phyloP scores from a whole-genome alignment of 2,113 vertebrate genomes.

The Sinocyclocheilus anophthalmus region DNA sequence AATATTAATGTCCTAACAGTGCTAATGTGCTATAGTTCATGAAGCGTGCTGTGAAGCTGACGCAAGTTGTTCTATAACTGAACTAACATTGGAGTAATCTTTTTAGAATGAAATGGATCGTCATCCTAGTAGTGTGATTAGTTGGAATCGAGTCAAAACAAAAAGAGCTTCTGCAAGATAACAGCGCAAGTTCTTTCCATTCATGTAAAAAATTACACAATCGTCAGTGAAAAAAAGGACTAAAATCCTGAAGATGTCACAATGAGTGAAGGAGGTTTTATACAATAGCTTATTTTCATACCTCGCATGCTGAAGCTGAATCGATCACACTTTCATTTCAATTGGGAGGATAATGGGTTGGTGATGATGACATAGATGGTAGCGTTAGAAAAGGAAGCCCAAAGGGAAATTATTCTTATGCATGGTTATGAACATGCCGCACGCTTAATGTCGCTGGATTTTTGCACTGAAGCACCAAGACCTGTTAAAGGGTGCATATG shows the following conservation, averaged over 20 bases:
- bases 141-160: too few relatives aligned
- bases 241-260: not conserved
- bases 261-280: not conserved
- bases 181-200: too few relatives aligned
- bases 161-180: too few relatives aligned
- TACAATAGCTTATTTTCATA: not conserved
- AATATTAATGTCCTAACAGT: not conserved
- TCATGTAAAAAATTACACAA: too few relatives aligned
- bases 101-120: too few relatives aligned
- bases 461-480: conserved; percentile 10
- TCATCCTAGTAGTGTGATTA: too few relatives aligned
- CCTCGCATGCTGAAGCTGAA: not conserved
- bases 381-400: not conserved
- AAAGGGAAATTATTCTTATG: not conserved
- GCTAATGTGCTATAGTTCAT: not conserved
- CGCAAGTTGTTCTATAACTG: too few relatives aligned
- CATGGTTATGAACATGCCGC: not conserved
- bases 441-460: not conserved
- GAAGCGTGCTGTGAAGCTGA: not conserved
- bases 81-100: too few relatives aligned
- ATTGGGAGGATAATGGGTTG: not conserved
- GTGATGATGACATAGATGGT: conserved; percentile 1
- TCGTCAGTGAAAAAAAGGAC: too few relatives aligned
- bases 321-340: not conserved
- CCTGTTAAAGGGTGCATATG: not conserved